Conservation (phyloP, 2,797 vertebrate genomes). For the Molossus alvarezi region DNA sequence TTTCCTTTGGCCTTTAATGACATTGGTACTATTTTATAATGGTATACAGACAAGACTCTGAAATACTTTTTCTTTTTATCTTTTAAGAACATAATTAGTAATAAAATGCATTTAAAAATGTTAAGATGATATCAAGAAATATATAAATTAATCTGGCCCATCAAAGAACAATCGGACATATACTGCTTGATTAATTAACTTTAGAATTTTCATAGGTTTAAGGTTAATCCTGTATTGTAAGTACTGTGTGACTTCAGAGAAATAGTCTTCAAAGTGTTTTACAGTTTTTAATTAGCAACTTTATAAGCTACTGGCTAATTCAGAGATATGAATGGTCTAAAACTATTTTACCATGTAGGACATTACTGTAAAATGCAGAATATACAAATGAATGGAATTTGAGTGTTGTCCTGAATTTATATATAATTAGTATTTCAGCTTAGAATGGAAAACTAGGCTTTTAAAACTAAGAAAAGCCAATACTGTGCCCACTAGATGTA, state of each 20-base stretch:
- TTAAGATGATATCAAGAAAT: conserved; percentile 67
- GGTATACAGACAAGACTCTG: neutral
- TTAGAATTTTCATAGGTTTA: conserved; percentile 61
- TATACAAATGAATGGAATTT: neutral
- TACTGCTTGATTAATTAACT: conserved; percentile 66
- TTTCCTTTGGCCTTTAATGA: conserved; percentile 72
- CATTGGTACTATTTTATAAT: conserved; percentile 9
- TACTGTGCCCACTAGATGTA: neutral
- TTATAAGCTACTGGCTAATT: conserved; percentile 51
- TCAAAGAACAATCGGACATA: conserved; percentile 65
- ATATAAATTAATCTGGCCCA: conserved; percentile 65
- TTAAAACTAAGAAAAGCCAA: neutral
- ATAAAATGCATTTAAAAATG: conserved; percentile 51
- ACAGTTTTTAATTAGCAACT: conserved; percentile 64
- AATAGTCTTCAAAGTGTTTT: conserved; percentile 69
- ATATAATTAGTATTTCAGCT: conserved; percentile 42
- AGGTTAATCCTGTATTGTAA: conserved; percentile 57
- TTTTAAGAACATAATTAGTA: conserved; percentile 67
- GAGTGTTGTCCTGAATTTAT: conserved; percentile 20
- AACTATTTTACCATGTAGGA: neutral
- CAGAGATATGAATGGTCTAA: conserved; percentile 27
- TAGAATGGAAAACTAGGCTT: conserved; percentile 4
- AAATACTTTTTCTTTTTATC: conserved; percentile 62
- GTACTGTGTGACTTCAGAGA: conserved; percentile 30
- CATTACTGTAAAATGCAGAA: neutral